Evolutionary conservation across 64 coral and sea anemone genomes (phyloP).

Genomic region (Orbicella faveolata): DNA sequence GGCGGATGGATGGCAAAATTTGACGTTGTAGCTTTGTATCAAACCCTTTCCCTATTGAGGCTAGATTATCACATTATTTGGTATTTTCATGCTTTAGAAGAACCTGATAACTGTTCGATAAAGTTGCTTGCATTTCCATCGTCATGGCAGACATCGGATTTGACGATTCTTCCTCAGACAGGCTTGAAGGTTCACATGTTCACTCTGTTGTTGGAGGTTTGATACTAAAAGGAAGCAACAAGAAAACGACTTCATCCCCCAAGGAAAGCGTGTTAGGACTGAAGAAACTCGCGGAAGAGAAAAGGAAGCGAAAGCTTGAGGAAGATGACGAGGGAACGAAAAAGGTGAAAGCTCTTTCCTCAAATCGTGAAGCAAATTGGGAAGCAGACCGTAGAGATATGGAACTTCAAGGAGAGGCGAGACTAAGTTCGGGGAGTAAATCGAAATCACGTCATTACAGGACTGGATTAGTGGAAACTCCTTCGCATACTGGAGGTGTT

Average conservation of each 20-base stretch:
- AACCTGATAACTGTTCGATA: too few relatives aligned
- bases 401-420: constrained; percentile 12
- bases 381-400: constrained; percentile 15
- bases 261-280: constrained; percentile 82
- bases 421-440: constrained; percentile 51
- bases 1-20: background rate
- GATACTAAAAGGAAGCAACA: constrained; percentile 70
- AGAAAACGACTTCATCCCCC: constrained; percentile 55
- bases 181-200: constrained; percentile 73
- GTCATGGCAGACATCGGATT: constrained; percentile 52
- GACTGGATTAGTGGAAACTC: constrained; percentile 81
- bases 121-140: too few relatives aligned
- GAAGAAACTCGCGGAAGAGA: constrained; percentile 92
- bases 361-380: constrained; percentile 22
- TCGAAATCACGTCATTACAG: constrained; percentile 85
- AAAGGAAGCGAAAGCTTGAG: constrained; percentile 74
- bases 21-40: background rate
- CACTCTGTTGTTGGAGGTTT: constrained; percentile 68
- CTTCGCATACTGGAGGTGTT: constrained; percentile 92
- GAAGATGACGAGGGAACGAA: constrained; percentile 49
- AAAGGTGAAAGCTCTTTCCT: constrained; percentile 44
- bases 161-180: constrained; percentile 49
- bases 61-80: background rate
- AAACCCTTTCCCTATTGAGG: background rate
- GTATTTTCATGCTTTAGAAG: too few relatives aligned